These are phyloP conservation scores for Cecidostiba fungosa DNA, from an alignment of 2,888 invertebrate genomes.

Conservation along the genomic window DNA sequence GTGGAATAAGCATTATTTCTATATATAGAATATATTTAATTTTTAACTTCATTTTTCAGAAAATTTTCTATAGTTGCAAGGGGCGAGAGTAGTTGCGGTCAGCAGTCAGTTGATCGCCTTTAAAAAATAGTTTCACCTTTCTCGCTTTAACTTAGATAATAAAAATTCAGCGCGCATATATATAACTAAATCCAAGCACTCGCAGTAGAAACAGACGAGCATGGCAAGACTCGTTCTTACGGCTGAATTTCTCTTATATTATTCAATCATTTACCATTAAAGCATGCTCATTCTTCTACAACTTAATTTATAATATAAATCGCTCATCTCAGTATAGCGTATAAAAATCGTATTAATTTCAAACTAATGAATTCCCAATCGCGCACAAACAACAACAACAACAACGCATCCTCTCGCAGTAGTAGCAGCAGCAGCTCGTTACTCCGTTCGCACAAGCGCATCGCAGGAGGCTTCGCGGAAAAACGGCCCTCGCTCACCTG, in stretches of 20 bases:
- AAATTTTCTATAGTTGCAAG: no score
- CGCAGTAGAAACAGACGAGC: background rate
- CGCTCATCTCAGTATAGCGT: background rate
- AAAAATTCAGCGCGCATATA: background rate
- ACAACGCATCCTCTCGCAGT: background rate
- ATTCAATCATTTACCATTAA: background rate
- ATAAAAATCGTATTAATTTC: no score
- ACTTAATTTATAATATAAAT: background rate
- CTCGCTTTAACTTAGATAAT: background rate
- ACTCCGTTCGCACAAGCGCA: constrained; percentile 5
- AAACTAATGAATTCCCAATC: background rate
- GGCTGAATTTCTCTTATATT: background rate
- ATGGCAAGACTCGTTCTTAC: background rate
- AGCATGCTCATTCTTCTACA: background rate
- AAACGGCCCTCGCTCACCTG: background rate
- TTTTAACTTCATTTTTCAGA: no score
- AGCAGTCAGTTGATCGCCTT: no score
- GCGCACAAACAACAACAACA: background rate
- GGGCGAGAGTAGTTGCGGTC: no score
- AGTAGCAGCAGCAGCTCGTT: background rate
- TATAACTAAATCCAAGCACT: background rate
- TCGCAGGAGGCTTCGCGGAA: background rate
- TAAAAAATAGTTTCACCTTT: background rate
- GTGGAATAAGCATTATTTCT: no score
- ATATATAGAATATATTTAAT: no score